These are phyloP conservation scores for Andricus grossulariae DNA, from an alignment of 1,140 invertebrate species.

Conservation along the genomic window DNA sequence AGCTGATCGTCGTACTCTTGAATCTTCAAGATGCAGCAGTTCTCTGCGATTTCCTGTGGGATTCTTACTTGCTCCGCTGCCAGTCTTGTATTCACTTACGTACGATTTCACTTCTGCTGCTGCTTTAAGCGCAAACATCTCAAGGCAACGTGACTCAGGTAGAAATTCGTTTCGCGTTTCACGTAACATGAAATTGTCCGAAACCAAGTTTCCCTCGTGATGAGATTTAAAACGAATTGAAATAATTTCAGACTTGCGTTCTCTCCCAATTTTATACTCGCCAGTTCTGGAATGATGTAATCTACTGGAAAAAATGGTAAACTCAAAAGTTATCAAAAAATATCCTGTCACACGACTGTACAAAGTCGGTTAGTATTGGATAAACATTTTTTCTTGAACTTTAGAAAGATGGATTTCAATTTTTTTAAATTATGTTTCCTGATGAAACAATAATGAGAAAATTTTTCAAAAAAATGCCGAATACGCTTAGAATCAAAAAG, in stretches of 20 bases:
- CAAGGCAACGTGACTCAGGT: slow-evolving; percentile 5
- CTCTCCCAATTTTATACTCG: no score
- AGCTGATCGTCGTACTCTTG: background rate
- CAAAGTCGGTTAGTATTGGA: no score
- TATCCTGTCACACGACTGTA: no score
- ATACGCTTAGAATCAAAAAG: no score
- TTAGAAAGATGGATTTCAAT: no score
- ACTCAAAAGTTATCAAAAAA: no score
- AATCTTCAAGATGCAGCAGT: background rate
- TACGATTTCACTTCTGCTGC: background rate
- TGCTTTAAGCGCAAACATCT: background rate
- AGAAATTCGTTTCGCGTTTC: slow-evolving; percentile 24
- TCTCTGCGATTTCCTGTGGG: background rate
- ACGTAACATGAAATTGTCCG: background rate
- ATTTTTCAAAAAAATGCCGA: no score
- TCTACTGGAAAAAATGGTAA: no score
- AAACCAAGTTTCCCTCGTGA: background rate
- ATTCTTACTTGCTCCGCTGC: background rate
- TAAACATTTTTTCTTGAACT: no score
- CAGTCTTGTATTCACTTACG: slow-evolving; percentile 16
- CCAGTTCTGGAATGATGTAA: no score
- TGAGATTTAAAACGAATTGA: slow-evolving; percentile 11
- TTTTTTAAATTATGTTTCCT: no score
- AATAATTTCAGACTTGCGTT: background rate
- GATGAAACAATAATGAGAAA: no score